phyloP scores from a whole-genome alignment of 2,888 invertebrate genomes.

The Drosophila merina region DNA sequence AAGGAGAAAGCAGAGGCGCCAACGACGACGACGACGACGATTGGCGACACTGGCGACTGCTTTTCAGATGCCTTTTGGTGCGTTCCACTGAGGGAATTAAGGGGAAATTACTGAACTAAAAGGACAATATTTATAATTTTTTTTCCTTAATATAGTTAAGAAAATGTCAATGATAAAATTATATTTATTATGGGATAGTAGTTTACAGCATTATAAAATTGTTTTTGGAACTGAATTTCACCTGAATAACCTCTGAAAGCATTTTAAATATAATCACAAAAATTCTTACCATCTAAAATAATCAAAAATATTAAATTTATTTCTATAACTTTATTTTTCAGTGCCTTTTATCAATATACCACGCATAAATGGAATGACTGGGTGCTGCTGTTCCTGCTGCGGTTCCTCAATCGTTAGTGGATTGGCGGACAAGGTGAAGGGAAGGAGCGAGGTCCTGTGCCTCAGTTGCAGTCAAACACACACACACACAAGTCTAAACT shows the following conservation, averaged over 20 bases:
- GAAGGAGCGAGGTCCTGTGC: slow-evolving; percentile 48
- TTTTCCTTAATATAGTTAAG: too few species aligned
- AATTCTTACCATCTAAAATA: not conserved
- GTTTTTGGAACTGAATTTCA: too few species aligned
- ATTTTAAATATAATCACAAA: not conserved
- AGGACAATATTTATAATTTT: too few species aligned
- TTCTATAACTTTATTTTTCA: slow-evolving; percentile 5
- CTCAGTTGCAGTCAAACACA: slow-evolving; percentile 67
- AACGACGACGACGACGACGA: slow-evolving; percentile 46
- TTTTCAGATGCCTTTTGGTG: slow-evolving; percentile 56
- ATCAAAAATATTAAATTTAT: not conserved
- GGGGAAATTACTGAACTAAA: too few species aligned
- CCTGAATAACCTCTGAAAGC: too few species aligned
- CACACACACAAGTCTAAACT: slow-evolving; percentile 36
- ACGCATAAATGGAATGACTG: slow-evolving; percentile 61
- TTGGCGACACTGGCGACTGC: slow-evolving; percentile 52
- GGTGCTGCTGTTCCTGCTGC: slow-evolving; percentile 60
- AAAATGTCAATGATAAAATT: too few species aligned
- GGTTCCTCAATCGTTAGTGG: slow-evolving; percentile 61
- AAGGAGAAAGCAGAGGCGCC: slow-evolving; percentile 7
- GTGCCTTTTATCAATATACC: slow-evolving; percentile 75
- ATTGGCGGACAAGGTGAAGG: slow-evolving; percentile 32
- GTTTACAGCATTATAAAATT: too few species aligned
- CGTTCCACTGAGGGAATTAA: slow-evolving; percentile 25
- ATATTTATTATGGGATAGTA: too few species aligned